Base-by-base conservation (phyloP, 2,888 invertebrate species). In the Erebia aethiops region DNA sequence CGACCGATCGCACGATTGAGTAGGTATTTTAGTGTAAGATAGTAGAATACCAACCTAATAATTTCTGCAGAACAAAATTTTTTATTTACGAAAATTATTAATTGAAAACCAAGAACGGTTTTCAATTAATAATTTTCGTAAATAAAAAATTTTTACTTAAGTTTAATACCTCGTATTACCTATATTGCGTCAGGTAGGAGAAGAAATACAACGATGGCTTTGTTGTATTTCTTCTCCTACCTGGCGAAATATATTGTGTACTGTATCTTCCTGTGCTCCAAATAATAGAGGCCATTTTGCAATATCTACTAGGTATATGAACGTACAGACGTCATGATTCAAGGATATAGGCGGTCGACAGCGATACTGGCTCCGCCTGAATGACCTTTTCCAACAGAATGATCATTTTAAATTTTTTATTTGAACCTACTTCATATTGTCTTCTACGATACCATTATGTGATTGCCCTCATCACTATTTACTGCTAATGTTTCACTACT, bases 381-480 rank as follows among this genome's bases (percentile, higher is more conserved):
- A 67, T 51, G 67, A 60, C 67, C 67, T 60, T 62, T n/a, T 21
- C 7, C 49, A 46, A 14, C 49, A 62, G 21, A 49, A 46, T 13
- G 21, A 21, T n/a, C 43, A 16, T 16, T 51, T 51, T 1, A 46
- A 13, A 13, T 46, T 13, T 46, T 46, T 46, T 13, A 46, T 46
- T 4, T 13, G 13, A 7, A 35, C 35, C 35, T 35, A 35, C 1
- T 35, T 35, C 35, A 35, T 35, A 35, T 3, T n/a, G n/a, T n/a
- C n/a, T n/a, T n/a, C 46, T 13, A 11, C 51, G n/a, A 49, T 5
- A 14, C 5, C 0, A 49, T 4, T 14, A 1, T n/a, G 49, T 49
- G 49, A 49, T 2, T 1, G 26, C 26, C 26, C 26, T 26, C 26
- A 26, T 26, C 26, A 26, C 26, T 3, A n/a, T n/a, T n/a, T n/a